phyloP scores from a whole-genome alignment of 2,113 vertebrate species.

The Ptilonorhynchus violaceus region DNA sequence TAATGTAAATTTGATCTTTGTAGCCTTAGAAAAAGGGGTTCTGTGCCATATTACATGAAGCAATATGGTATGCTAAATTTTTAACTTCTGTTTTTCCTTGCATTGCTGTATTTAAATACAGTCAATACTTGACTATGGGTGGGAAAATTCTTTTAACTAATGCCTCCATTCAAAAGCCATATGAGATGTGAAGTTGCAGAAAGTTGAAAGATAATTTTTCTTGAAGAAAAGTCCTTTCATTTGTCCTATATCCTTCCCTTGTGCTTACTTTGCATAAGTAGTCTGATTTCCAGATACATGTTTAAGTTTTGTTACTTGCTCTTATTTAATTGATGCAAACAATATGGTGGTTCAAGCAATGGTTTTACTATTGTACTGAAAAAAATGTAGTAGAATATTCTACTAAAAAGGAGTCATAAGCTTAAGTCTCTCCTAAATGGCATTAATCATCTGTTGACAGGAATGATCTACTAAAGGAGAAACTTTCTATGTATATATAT shows the following conservation, averaged over 20 bases:
- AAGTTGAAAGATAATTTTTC: constrained; percentile 2
- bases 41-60: constrained; percentile 9
- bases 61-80: not conserved
- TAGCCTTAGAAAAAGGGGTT: constrained; percentile 4
- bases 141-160: not conserved
- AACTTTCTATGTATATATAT: not conserved
- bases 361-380: constrained; percentile 9
- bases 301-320: constrained; percentile 25
- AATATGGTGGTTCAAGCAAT: not conserved
- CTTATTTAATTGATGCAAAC: constrained; percentile 19
- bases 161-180: constrained; percentile 55
- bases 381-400: constrained; percentile 27
- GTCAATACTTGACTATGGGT: constrained; percentile 4
- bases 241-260: not conserved
- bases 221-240: not conserved
- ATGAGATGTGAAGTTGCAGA: constrained; percentile 19
- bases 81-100: not conserved
- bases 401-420: constrained; percentile 10
- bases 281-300: not conserved
- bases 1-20: constrained; percentile 5
- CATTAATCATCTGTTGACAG: not conserved
- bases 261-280: constrained; percentile 8
- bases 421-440: constrained; percentile 18
- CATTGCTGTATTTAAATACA: constrained; percentile 36
- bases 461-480: not conserved